These are phyloP conservation scores for Acromyrmex heyeri DNA, from an alignment of 1,140 invertebrate genomes.

Conservation along the genomic window DNA sequence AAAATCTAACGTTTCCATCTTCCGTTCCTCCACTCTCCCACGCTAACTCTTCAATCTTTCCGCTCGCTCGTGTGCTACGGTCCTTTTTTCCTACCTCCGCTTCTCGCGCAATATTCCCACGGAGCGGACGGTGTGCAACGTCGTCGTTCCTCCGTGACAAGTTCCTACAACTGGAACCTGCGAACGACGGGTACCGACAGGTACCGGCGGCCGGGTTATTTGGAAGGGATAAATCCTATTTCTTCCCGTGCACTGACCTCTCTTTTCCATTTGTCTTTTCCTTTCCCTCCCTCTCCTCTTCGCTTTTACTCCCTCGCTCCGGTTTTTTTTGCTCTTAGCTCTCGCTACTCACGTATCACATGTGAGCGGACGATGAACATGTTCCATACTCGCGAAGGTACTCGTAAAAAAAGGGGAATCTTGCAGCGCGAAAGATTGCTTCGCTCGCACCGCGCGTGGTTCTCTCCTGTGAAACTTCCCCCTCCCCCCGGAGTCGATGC, in stretches of 20 bases:
- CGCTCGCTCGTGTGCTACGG: constrained; percentile 26
- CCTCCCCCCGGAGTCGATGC: neutral
- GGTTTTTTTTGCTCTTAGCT: neutral
- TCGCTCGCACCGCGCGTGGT: neutral
- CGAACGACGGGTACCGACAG: constrained; percentile 63
- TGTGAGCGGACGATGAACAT: neutral
- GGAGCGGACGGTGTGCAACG: constrained; percentile 36
- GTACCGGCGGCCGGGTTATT: constrained; percentile 50
- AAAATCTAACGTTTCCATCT: constrained; percentile 66
- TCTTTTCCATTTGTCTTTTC: constrained; percentile 39
- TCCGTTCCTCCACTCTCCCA: neutral
- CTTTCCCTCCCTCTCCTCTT: neutral
- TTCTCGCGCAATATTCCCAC: constrained; percentile 52
- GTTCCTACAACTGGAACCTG: constrained; percentile 55
- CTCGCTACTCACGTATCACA: neutral
- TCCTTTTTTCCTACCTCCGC: constrained; percentile 26
- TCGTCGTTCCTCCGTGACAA: constrained; percentile 65
- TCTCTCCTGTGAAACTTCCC: neutral
- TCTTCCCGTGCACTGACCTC: constrained; percentile 57
- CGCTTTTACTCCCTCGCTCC: neutral
- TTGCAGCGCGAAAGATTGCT: neutral
- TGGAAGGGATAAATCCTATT: constrained; percentile 65
- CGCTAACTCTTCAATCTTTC: constrained; percentile 46
- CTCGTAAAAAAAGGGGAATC: neutral
- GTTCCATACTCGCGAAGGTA: neutral